Evolutionary conservation across 2,888 invertebrate genomes (phyloP), one percentile per base, ranked within the genome.

Genomic region (Notocelia uddmanniana): DNA sequence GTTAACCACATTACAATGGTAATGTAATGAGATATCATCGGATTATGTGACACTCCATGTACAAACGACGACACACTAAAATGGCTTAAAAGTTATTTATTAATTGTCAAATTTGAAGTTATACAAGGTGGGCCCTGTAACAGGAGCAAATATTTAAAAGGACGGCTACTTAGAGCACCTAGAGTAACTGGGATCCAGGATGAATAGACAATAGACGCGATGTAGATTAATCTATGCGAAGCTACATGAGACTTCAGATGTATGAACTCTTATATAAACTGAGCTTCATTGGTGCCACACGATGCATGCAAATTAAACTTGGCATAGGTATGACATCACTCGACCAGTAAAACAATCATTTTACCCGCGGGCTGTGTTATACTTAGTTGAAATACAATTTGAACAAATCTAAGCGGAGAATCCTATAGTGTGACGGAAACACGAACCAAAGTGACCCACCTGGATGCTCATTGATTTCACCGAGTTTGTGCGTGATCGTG

Each of bases 21-120:
- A 83, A 81, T 74, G 69, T 78, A 83, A 82, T 75, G 68, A 79
- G 81, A 82, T 69, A 74, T 69, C 70, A 73, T 75, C 74, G 76
- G 76, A 81, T 81, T 78, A 70, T 72, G 75, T 77, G 78, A 78
- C 82, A 79, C 77, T 81, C 52, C 8, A 13, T 41, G 45, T 57
- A 57, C 23, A 55, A 5, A 66, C 13, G 1, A 37, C 21, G 5
- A 15, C 26, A 21, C 8, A 37, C 59, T 58, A 58, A 58, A 58
- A 18, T 57, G 34, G 15, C 19, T 37, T 37, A 13, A 34, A 11
- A n/a, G n/a, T n/a, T n/a, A n/a, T n/a, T n/a, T n/a, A n/a, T n/a
- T n/a, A n/a, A n/a, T n/a, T n/a, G n/a, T n/a, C n/a, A n/a, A n/a
- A n/a, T n/a, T n/a, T n/a, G n/a, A n/a, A n/a, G n/a, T n/a, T n/a